These are phyloP conservation scores for Alloplasta piceator DNA, from an alignment of 2,888 invertebrate genomes.

Conservation along the genomic window DNA sequence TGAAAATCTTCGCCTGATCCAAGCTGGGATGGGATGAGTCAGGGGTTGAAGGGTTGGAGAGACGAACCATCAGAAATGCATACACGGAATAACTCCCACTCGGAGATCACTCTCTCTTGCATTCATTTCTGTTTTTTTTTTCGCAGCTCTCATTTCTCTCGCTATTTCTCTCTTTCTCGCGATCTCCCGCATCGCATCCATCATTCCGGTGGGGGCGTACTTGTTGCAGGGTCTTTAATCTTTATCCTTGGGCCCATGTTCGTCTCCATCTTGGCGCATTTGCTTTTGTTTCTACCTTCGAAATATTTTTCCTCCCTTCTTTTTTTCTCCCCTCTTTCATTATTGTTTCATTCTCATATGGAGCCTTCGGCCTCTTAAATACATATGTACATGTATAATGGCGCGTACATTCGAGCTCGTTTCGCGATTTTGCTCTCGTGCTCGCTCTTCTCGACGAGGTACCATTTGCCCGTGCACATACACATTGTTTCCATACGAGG, in stretches of 20 bases:
- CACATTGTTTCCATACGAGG: slow-evolving; percentile 36
- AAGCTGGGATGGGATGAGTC: neutral
- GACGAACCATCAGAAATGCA: slow-evolving; percentile 61
- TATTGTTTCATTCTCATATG: too few relatives aligned
- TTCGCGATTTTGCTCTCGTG: slow-evolving; percentile 3
- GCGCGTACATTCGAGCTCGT: slow-evolving; percentile 31
- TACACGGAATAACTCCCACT: slow-evolving; percentile 20
- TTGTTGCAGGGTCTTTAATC: slow-evolving; percentile 81
- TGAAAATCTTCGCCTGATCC: slow-evolving; percentile 82
- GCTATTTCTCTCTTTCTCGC: slow-evolving; percentile 44
- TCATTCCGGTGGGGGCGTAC: slow-evolving; percentile 82
- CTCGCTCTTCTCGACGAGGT: neutral
- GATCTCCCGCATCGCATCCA: slow-evolving; percentile 80
- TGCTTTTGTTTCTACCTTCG: slow-evolving; percentile 44
- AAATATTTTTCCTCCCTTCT: too few relatives aligned
- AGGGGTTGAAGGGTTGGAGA: slow-evolving; percentile 53
- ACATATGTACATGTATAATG: neutral
- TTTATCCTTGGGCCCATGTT: slow-evolving; percentile 74
- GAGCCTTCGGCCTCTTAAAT: neutral
- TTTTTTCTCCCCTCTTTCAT: too few relatives aligned
- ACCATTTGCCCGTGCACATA: slow-evolving; percentile 1
- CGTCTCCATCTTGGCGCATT: slow-evolving; percentile 50
- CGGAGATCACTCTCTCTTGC: slow-evolving; percentile 56
- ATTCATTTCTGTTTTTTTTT: slow-evolving; percentile 45
- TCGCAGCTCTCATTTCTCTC: slow-evolving; percentile 57